Evolutionary conservation across 23 tunicate species (phyloP), one percentile per base, ranked within the genome.

Genomic region (Trididemnum nubilum): DNA sequence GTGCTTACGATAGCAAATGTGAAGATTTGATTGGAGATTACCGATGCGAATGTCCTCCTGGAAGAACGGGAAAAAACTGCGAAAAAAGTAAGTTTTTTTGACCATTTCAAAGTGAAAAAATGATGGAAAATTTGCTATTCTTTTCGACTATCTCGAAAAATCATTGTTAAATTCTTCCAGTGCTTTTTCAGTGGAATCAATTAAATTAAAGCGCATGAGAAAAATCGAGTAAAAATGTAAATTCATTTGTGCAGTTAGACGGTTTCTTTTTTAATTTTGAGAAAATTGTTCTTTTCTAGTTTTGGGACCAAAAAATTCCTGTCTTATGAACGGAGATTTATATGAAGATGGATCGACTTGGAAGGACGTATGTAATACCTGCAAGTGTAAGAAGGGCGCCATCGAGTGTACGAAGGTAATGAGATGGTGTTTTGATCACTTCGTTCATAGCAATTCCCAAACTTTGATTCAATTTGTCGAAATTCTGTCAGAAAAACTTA

Each of bases 1-100:
- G 98, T 71, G 89, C 93, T 1, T 87, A 72, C 78, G 89, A 92
- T 7, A 83, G 89, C 64, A 74, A 76, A 3, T 93, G 98, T 38
- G 82, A 74, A 65, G 98, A 93, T 58, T 54, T 52, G 25, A 80
- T 88, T 58, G 69, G 75, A 37, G 83, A 36, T 32, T 93, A 82
- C 77, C 35, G 63, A 29, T 93, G 98, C 74, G 58, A 35, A 9
- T 93, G 98, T 61, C 90, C 98, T 0, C 86, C 86, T 34, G 93
- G 98, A 22, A 72, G 92, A 80, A 35, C 39, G 33, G 98, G 98
- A 32, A 83, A 73, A 37, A 69, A 71, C 24, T 93, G 98, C 61
- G 73, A 93, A 1, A 26, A 83, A 83, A 89, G 98, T 93, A 58
- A 54, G 40, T 31, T 18, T 23, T n/a, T n/a, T n/a, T n/a, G 71